Percentiles rank a stretch among this genome's conserved stretches.
These are phyloP conservation scores for Periphyllus acericola DNA, from an alignment of 2,888 invertebrate species.

Conservation along the genomic window DNA sequence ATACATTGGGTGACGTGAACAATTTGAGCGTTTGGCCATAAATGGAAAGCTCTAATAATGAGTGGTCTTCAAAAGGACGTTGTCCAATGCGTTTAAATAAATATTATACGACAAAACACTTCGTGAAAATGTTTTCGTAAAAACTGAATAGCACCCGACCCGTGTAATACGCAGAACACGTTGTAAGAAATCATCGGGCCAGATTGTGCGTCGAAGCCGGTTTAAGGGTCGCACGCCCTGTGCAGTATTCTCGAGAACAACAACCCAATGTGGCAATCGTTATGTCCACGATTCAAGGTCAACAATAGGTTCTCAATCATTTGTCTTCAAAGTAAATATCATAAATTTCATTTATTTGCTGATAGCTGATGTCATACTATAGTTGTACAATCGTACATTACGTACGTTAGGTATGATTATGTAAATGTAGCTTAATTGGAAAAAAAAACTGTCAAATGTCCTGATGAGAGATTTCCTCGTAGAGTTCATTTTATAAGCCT, in stretches of 20 bases:
- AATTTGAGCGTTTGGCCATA: no score
- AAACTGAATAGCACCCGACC: no score
- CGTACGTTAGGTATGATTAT: no score
- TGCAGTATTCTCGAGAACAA: not conserved
- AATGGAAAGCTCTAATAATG: no score
- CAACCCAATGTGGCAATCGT: not conserved
- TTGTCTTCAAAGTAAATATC: not conserved
- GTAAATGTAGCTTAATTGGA: not conserved
- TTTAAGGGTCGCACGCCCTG: not conserved
- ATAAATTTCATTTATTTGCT: not conserved
- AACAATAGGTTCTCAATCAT: not conserved
- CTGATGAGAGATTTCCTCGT: not conserved
- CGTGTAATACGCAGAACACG: not conserved
- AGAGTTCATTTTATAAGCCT: not conserved
- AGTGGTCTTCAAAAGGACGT: no score
- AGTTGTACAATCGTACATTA: no score
- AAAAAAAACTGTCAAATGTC: not conserved
- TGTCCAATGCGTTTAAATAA: no score
- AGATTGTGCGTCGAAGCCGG: not conserved
- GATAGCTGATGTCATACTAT: no score
- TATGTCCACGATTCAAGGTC: not conserved
- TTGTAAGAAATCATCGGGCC: not conserved
- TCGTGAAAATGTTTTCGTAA: no score
- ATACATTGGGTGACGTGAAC: no score
- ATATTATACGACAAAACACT: no score